Evolutionary conservation across 1,140 invertebrate species (phyloP).

Genomic region (Drosophila pruinosa): DNA sequence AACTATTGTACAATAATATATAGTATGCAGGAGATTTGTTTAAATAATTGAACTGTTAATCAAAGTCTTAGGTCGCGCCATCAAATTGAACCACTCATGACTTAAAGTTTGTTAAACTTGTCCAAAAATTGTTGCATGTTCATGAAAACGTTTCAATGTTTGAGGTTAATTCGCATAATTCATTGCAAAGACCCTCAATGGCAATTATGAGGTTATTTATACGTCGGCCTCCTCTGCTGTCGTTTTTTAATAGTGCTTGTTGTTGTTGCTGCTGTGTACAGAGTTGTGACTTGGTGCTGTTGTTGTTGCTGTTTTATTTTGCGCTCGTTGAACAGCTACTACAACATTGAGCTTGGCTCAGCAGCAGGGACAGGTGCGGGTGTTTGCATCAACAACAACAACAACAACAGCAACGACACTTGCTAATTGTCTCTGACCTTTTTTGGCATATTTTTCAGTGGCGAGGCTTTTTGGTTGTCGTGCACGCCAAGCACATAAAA

Average conservation of each 20-base stretch:
- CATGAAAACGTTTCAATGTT: constrained; percentile 58
- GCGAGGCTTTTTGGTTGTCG: constrained; percentile 46
- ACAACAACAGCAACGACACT: constrained; percentile 62
- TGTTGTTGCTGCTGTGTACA: constrained; percentile 38
- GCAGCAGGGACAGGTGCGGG: constrained; percentile 49
- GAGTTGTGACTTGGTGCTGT: constrained; percentile 40
- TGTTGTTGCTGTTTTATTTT: constrained; percentile 36
- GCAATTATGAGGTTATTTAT: constrained; percentile 80
- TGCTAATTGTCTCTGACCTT: constrained; percentile 78
- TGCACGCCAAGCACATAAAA: constrained; percentile 58
- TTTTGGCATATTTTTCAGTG: constrained; percentile 67
- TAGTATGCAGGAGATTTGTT: background rate
- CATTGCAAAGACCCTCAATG: constrained; percentile 79
- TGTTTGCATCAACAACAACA: constrained; percentile 48
- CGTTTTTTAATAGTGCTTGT: constrained; percentile 18
- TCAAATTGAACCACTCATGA: background rate
- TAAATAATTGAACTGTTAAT: background rate
- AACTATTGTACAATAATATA: too few species aligned
- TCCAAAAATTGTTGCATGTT: constrained; percentile 56
- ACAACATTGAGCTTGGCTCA: constrained; percentile 64
- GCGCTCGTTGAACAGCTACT: constrained; percentile 30
- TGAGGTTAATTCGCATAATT: constrained; percentile 81
- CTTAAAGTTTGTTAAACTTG: constrained; percentile 47
- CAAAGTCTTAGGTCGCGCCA: background rate
- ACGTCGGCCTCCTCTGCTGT: constrained; percentile 54